These are phyloP conservation scores for Corythaixoides concolor DNA, from an alignment of 2,113 vertebrate genomes.

Conservation along the genomic window DNA sequence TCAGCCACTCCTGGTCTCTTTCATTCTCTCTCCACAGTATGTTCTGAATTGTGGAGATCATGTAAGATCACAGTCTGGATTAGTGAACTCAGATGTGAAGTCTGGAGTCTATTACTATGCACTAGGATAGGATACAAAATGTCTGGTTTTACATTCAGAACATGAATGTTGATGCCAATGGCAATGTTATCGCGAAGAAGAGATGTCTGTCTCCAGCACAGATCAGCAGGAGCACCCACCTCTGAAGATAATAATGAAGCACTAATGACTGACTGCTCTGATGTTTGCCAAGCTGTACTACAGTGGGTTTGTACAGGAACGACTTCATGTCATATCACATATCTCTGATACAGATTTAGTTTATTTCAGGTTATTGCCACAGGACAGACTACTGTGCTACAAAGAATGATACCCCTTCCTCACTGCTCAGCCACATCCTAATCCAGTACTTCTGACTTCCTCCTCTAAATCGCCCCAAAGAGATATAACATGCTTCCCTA, in stretches of 20 bases:
- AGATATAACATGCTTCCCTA: neutral
- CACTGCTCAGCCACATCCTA: neutral
- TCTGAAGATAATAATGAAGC: neutral
- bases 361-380: neutral
- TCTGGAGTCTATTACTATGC: neutral
- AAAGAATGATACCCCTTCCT: neutral
- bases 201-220: neutral
- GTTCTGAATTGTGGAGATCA: neutral
- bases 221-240: neutral
- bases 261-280: neutral
- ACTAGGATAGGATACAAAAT: neutral
- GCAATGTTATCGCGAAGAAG: neutral
- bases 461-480: neutral
- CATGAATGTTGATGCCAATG: neutral
- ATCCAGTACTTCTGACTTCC: neutral
- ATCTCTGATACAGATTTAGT: neutral
- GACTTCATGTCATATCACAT: neutral
- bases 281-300: neutral
- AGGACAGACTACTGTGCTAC: neutral
- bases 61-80: neutral
- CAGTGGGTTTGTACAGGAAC: neutral
- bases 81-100: neutral
- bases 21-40: neutral
- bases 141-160: neutral
- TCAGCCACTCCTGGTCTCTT: neutral